These are phyloP conservation scores for Tipula unca DNA, from an alignment of 2,888 invertebrate genomes.

Conservation along the genomic window DNA sequence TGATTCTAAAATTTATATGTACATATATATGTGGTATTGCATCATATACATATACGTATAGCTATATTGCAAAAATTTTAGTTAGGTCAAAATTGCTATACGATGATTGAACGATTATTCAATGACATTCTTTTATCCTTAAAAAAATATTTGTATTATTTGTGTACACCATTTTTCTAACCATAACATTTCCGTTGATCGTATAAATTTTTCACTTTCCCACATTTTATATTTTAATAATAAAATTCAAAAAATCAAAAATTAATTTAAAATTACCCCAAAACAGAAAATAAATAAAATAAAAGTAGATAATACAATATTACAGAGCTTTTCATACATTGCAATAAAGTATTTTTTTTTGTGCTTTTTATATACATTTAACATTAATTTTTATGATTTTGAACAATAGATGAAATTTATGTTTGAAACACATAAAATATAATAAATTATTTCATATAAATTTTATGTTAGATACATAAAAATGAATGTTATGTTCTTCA, in stretches of 20 bases:
- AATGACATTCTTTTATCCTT: background rate
- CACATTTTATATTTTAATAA: background rate
- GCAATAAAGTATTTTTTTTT: background rate
- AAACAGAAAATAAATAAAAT: background rate
- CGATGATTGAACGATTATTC: background rate
- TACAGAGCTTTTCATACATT: background rate
- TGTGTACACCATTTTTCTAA: too few species aligned
- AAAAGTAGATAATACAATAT: background rate
- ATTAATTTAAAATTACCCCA: background rate
- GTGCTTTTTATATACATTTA: background rate
- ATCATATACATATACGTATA: background rate
- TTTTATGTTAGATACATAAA: background rate
- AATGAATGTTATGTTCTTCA: background rate
- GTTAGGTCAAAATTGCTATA: background rate
- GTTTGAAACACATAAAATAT: background rate
- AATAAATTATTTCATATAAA: background rate
- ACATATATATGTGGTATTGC: background rate
- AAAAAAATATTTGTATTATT: background rate
- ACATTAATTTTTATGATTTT: background rate
- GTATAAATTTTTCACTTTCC: background rate
- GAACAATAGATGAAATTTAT: background rate
- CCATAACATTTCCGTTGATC: background rate
- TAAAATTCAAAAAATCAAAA: background rate
- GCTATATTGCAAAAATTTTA: background rate
- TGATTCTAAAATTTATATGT: background rate